These are phyloP conservation scores for Hanleya hanleyi DNA, from an alignment of 2,888 invertebrate species.

Conservation along the genomic window DNA sequence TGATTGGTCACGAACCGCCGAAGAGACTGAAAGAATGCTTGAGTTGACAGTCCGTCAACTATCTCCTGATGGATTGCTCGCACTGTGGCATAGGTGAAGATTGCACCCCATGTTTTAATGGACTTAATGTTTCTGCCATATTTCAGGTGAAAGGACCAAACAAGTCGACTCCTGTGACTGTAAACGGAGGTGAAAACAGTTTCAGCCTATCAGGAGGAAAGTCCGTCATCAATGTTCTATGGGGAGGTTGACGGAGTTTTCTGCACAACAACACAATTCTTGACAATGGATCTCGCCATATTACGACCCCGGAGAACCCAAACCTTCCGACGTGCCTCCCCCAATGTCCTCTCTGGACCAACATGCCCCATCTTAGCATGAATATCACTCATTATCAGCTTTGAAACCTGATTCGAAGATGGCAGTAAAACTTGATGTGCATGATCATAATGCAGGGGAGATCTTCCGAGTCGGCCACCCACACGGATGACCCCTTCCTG, in stretches of 20 bases:
- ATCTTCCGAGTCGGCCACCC: no score
- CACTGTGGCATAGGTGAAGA: no score
- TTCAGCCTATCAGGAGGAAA: slow-evolving; percentile 3
- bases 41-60: no score
- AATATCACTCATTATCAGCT: not conserved
- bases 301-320: slow-evolving; percentile 15
- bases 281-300: not conserved
- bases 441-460: no score
- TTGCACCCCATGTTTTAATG: no score
- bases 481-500: no score
- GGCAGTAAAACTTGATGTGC: slow-evolving; percentile 14
- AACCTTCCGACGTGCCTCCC: not conserved
- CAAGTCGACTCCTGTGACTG: slow-evolving; percentile 14
- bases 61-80: no score
- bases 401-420: not conserved
- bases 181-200: slow-evolving; percentile 7
- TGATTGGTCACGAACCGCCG: no score
- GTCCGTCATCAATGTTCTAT: slow-evolving; percentile 13
- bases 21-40: no score
- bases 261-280: slow-evolving; percentile 15
- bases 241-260: not conserved
- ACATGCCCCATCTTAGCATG: slow-evolving; percentile 8
- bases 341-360: slow-evolving; percentile 15
- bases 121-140: no score
- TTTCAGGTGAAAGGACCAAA: no score